These are phyloP conservation scores for Spodoptera frugiperda DNA, from an alignment of 1,140 invertebrate genomes.

Conservation along the genomic window DNA sequence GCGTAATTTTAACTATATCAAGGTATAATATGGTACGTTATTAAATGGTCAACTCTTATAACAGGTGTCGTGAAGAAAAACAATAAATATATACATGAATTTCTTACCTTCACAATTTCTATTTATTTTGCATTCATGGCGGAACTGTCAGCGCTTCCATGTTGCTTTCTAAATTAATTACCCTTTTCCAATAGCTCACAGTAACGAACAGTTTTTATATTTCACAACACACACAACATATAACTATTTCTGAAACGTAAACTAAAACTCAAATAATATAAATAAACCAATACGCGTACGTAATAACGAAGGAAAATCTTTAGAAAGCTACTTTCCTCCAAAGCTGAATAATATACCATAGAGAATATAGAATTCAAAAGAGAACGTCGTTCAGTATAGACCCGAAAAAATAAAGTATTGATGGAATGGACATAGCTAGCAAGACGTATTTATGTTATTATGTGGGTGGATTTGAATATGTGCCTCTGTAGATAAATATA, in stretches of 20 bases:
- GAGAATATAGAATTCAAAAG: constrained; percentile 27
- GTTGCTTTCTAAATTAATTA: constrained; percentile 83
- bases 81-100: constrained; percentile 59
- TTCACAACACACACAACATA: constrained; percentile 37
- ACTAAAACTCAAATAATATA: constrained; percentile 20
- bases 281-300: background rate
- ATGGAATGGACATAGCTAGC: no score
- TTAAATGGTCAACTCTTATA: constrained; percentile 39
- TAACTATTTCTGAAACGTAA: background rate
- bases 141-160: constrained; percentile 87
- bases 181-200: constrained; percentile 37
- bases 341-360: constrained; percentile 48
- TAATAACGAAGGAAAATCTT: constrained; percentile 55
- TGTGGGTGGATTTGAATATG: no score
- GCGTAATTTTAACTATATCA: constrained; percentile 3
- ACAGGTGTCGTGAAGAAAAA: constrained; percentile 37
- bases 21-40: constrained; percentile 52
- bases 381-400: constrained; percentile 7
- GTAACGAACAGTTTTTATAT: constrained; percentile 22
- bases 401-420: background rate
- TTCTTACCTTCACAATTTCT: constrained; percentile 81
- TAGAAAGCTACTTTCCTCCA: constrained; percentile 82
- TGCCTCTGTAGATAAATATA: no score
- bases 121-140: constrained; percentile 87
- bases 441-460: no score